Conservation (phyloP, 1,140 invertebrate species). For the Chrysopa pallens region DNA sequence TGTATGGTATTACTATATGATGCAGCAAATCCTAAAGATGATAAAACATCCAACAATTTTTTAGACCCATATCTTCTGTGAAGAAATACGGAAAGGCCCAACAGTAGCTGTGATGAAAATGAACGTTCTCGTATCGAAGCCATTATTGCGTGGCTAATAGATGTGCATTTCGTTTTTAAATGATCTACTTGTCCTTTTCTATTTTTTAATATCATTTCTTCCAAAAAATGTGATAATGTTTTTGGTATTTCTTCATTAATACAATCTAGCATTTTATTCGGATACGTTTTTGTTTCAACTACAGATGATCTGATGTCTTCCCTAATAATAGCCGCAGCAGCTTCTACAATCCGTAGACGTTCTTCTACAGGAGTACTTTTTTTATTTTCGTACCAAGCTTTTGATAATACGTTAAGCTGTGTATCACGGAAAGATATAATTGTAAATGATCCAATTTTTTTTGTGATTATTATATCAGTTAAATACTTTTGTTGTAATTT, state of each 20-base stretch:
- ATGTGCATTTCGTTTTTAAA: slow-evolving; percentile 5
- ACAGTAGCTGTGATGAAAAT: slow-evolving; percentile 11
- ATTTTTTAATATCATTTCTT: neutral
- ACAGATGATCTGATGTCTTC: slow-evolving; percentile 10
- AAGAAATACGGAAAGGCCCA: slow-evolving; percentile 8
- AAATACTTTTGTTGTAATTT: neutral
- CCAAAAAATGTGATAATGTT: neutral
- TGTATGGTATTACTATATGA: slow-evolving; percentile 11
- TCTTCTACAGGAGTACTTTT: slow-evolving; percentile 4
- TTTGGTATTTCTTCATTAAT: neutral
- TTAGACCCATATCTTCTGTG: slow-evolving; percentile 12
- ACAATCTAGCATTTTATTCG: neutral
- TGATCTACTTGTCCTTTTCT: neutral
- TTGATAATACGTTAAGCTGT: neutral
- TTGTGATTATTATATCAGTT: neutral
- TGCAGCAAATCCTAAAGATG: slow-evolving; percentile 13
- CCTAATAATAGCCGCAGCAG: slow-evolving; percentile 10
- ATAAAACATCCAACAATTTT: slow-evolving; percentile 9
- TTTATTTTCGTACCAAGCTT: neutral
- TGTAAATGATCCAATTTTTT: neutral
- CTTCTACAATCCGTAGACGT: slow-evolving; percentile 7
- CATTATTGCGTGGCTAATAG: slow-evolving; percentile 13
- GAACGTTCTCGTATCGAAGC: slow-evolving; percentile 10
- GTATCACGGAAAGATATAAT: neutral
- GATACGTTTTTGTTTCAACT: slow-evolving; percentile 1